A percentile compares a stretch with the other conserved stretches of the same genome.
These are phyloP conservation scores for Mythimna loreyi DNA, from an alignment of 2,888 invertebrate species.

Conservation along the genomic window DNA sequence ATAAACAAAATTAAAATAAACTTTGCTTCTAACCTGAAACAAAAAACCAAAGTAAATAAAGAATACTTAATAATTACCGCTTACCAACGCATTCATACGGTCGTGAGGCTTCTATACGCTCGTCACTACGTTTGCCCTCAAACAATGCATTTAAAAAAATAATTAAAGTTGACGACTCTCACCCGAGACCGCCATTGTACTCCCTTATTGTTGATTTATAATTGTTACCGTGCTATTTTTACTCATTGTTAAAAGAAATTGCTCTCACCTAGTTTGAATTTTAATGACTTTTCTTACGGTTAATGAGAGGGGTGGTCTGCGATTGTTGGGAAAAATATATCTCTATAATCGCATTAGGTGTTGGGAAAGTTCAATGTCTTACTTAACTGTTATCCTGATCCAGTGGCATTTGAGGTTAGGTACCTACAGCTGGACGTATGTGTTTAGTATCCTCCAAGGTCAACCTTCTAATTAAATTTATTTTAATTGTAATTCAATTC, in stretches of 20 bases:
- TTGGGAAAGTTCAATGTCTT: not conserved
- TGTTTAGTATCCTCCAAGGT: no score
- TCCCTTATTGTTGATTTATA: conserved; percentile 74
- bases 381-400: no score
- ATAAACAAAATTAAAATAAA: no score
- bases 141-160: conserved; percentile 73
- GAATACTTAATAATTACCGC: not conserved
- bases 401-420: no score
- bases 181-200: conserved; percentile 64
- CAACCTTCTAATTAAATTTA: no score
- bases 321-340: not conserved
- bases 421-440: no score
- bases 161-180: conserved; percentile 72
- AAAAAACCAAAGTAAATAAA: not conserved
- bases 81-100: conserved; percentile 5
- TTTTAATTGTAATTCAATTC: no score
- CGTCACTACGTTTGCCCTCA: conserved; percentile 47
- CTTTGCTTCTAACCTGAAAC: not conserved
- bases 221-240: conserved; percentile 69
- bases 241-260: conserved; percentile 60
- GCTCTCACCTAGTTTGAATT: conserved; percentile 55
- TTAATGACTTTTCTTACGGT: conserved; percentile 47
- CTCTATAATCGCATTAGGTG: not conserved
- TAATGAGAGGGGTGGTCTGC: conserved; percentile 34
- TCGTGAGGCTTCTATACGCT: not conserved